A percentile compares a stretch with the other conserved stretches of the same genome.
phyloP scores from a whole-genome alignment of 64 coral and sea anemone genomes.

The Platygyra sinensis region DNA sequence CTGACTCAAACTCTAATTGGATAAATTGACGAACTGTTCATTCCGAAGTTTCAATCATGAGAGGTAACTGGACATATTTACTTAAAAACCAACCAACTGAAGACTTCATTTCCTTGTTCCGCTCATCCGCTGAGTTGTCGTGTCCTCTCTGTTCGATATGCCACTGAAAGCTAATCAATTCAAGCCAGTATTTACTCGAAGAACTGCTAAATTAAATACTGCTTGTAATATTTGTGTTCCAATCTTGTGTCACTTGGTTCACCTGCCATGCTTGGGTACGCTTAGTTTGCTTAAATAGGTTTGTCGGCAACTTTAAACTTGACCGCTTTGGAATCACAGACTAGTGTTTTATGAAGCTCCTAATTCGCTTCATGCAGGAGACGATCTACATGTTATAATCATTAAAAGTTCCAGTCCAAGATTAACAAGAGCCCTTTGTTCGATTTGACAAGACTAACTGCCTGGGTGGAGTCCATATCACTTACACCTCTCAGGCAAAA shows the following conservation, averaged over 20 bases:
- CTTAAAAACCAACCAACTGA: slow-evolving; percentile 1
- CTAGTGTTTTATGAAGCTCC: no score
- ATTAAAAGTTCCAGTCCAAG: no score
- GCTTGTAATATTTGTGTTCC: not conserved
- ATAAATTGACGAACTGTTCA: not conserved
- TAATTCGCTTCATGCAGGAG: no score
- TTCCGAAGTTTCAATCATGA: not conserved
- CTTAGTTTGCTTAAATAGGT: not conserved
- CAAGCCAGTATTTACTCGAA: not conserved
- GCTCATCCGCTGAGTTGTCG: not conserved
- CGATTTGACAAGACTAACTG: no score
- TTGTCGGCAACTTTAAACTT: not conserved
- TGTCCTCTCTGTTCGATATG: not conserved
- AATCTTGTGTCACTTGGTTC: not conserved
- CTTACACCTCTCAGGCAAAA: no score
- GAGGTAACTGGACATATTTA: not conserved
- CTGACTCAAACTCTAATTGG: not conserved
- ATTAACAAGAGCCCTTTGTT: no score
- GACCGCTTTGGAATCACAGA: no score
- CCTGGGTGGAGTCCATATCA: no score
- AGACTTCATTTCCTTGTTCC: slow-evolving; percentile 33
- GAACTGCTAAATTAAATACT: slow-evolving; percentile 13
- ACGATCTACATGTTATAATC: no score
- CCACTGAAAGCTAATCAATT: not conserved
- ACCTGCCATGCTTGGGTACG: not conserved